Percentiles rank a stretch among this genome's conserved stretches.
phyloP scores from a whole-genome alignment of 2,888 invertebrate genomes.

The Ferdinandea cuprea region DNA sequence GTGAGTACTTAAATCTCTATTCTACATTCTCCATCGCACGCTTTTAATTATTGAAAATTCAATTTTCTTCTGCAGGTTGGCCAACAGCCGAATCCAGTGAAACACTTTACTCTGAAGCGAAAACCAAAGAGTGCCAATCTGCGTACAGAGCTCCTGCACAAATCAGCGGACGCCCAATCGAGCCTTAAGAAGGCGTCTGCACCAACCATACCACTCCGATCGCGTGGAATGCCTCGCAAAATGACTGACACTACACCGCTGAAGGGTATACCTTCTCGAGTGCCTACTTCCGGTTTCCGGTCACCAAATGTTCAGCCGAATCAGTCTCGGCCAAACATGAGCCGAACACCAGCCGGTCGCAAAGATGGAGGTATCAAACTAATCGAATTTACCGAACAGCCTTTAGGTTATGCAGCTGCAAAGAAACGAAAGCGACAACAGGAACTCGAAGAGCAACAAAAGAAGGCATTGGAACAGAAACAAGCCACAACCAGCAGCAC shows the following conservation, averaged over 20 bases:
- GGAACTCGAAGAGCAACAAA: constrained; percentile 87
- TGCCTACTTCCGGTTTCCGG: constrained; percentile 87
- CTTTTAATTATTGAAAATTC: neutral
- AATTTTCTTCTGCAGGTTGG: constrained; percentile 85
- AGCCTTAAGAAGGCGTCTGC: constrained; percentile 94
- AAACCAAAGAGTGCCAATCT: constrained; percentile 97
- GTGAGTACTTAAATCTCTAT: constrained; percentile 83
- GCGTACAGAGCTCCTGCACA: constrained; percentile 94
- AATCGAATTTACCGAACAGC: constrained; percentile 96
- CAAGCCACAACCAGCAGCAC: constrained; percentile 80
- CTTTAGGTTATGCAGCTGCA: constrained; percentile 91
- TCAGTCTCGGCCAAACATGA: constrained; percentile 84
- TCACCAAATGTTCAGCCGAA: constrained; percentile 82
- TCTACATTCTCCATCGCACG: neutral
- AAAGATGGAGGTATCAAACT: constrained; percentile 97
- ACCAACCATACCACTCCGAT: constrained; percentile 94
- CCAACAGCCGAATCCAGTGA: constrained; percentile 91
- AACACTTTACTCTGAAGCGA: constrained; percentile 96
- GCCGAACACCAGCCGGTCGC: constrained; percentile 87
- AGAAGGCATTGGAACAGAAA: constrained; percentile 85
- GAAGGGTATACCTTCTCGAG: constrained; percentile 94
- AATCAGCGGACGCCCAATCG: constrained; percentile 94
- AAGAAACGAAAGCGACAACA: constrained; percentile 94
- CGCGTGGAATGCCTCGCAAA: constrained; percentile 95
- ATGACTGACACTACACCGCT: constrained; percentile 98